These are phyloP conservation scores for Aptenodytes patagonicus DNA, from an alignment of 2,113 vertebrate species.

Conservation along the genomic window DNA sequence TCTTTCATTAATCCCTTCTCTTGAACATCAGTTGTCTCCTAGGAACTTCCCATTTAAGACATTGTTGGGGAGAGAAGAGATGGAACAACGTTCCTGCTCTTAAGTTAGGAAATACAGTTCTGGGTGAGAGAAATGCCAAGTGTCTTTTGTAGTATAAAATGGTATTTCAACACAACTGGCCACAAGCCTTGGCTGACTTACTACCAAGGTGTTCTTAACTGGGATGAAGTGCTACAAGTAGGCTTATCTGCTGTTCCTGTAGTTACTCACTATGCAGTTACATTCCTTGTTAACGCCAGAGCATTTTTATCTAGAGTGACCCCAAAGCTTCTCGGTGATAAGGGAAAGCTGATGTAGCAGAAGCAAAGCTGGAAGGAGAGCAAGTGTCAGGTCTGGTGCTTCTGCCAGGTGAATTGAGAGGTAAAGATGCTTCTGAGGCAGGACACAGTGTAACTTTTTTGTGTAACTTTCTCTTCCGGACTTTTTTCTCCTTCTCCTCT, in stretches of 20 bases:
- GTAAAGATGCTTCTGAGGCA: background rate
- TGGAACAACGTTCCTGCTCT: background rate
- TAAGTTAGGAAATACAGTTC: background rate
- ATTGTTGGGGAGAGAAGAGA: background rate
- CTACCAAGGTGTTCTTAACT: background rate
- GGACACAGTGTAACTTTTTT: background rate
- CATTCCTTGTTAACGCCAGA: background rate
- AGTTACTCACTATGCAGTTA: background rate
- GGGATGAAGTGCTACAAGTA: rapidly evolving
- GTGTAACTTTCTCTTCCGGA: background rate
- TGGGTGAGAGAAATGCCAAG: background rate
- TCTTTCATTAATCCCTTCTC: background rate
- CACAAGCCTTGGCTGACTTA: background rate
- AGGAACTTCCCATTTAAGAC: background rate
- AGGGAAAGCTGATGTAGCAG: background rate
- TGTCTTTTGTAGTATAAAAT: background rate
- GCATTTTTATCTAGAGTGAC: background rate
- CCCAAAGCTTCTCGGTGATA: background rate
- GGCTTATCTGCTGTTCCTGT: background rate
- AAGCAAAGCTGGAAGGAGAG: background rate
- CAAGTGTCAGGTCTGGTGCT: background rate
- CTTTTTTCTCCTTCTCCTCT: background rate
- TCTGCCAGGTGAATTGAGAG: background rate
- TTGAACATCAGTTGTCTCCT: background rate
- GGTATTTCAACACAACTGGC: background rate